Percentiles rank a stretch among this genome's conserved stretches.
Conservation (phyloP, 2,797 vertebrate genomes). For the Spondyliosoma cantharus region DNA sequence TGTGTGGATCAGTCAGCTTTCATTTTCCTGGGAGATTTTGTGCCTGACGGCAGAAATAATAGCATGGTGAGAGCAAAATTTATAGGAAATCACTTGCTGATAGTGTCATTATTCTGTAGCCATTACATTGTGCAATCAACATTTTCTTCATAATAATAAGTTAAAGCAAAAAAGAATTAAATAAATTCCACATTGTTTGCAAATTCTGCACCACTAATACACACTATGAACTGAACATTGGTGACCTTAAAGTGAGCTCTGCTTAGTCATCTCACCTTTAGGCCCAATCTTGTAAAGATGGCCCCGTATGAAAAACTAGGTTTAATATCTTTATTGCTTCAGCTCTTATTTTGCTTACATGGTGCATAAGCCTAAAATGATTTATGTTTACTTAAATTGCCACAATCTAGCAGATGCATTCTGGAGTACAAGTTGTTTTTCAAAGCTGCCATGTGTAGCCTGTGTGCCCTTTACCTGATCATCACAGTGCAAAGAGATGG, state of each 20-base stretch:
- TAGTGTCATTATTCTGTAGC: too few relatives aligned
- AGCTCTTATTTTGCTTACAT: neutral
- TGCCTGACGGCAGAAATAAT: too few relatives aligned
- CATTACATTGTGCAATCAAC: too few relatives aligned
- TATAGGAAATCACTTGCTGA: too few relatives aligned
- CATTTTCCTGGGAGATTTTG: too few relatives aligned
- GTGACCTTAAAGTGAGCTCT: neutral
- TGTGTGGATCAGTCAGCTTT: too few relatives aligned
- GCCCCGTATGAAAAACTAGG: neutral
- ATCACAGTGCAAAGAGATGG: neutral
- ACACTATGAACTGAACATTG: neutral
- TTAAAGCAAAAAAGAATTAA: neutral
- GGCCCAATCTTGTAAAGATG: too few relatives aligned
- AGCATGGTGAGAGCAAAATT: too few relatives aligned
- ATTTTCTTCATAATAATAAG: too few relatives aligned
- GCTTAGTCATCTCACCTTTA: neutral
- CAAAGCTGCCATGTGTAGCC: neutral
- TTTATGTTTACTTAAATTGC: too few relatives aligned
- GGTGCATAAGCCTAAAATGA: neutral
- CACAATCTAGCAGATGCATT: neutral
- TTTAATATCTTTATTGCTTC: neutral
- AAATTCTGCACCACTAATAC: neutral
- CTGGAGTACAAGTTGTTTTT: neutral
- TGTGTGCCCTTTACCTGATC: neutral
- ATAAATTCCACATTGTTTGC: neutral